Evolutionary conservation across 2,888 invertebrate species (phyloP).

Genomic region (Stictocephala bisonia): DNA sequence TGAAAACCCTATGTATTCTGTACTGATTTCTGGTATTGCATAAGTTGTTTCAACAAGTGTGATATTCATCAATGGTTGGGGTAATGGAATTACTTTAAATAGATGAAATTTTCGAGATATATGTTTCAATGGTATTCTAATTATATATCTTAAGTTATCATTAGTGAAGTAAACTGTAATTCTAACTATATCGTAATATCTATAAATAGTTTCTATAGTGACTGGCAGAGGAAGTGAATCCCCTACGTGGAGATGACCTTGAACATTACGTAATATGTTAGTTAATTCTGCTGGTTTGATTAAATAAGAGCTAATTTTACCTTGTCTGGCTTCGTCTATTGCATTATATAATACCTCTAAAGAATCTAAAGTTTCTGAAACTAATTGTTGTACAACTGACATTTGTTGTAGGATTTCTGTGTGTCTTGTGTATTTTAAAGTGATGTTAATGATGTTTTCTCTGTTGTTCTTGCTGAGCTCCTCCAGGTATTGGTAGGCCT

Average conservation of each 20-base stretch:
- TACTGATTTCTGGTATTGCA: background rate
- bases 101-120: constrained; percentile 6
- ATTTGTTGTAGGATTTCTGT: background rate
- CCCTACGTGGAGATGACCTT: constrained; percentile 3
- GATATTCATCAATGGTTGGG: background rate
- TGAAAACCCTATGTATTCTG: background rate
- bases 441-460: background rate
- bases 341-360: constrained; percentile 6
- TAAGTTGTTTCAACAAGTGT: background rate
- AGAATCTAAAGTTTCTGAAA: background rate
- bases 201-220: background rate
- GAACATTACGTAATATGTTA: background rate
- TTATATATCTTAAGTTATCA: background rate
- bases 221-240: background rate
- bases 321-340: constrained; percentile 15
- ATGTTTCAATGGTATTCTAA: background rate
- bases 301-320: constrained; percentile 2
- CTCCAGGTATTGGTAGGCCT: constrained; percentile 14
- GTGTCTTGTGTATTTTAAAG: constrained; percentile 1
- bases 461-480: background rate
- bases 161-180: background rate
- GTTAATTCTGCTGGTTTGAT: background rate
- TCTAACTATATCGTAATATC: constrained; percentile 18
- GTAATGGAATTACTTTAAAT: constrained; percentile 16
- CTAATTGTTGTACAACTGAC: background rate